Evolutionary conservation across 1,140 invertebrate species (phyloP).

Genomic region (Sitodiplosis mosellana): DNA sequence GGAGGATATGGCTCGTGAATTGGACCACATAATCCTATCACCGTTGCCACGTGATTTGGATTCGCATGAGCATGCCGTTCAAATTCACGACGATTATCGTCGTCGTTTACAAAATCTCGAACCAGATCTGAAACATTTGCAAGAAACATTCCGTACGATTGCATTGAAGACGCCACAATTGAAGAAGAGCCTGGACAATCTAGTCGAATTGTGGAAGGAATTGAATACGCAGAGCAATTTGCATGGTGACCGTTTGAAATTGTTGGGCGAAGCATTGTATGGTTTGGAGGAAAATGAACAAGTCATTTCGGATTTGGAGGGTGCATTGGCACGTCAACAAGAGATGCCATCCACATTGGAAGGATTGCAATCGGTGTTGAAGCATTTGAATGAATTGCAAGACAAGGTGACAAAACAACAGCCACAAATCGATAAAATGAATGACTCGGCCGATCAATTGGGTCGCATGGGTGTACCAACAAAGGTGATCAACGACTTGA

Average conservation of each 20-base stretch:
- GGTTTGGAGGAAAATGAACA: slow-evolving; percentile 77
- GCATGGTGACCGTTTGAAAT: slow-evolving; percentile 46
- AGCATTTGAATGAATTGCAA: slow-evolving; percentile 38
- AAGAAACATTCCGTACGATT: slow-evolving; percentile 63
- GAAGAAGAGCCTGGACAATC: slow-evolving; percentile 72
- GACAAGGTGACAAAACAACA: slow-evolving; percentile 68
- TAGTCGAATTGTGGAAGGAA: slow-evolving; percentile 76
- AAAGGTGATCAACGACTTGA: slow-evolving; percentile 62
- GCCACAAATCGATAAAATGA: slow-evolving; percentile 71
- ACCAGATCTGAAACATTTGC: slow-evolving; percentile 61
- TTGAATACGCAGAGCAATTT: slow-evolving; percentile 23
- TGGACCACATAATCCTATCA: slow-evolving; percentile 62
- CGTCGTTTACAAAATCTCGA: slow-evolving; percentile 49
- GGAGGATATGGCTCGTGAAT: slow-evolving; percentile 65
- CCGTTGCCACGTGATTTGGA: slow-evolving; percentile 71
- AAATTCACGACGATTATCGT: slow-evolving; percentile 81
- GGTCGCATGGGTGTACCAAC: slow-evolving; percentile 50
- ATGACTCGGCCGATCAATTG: slow-evolving; percentile 73
- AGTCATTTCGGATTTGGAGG: slow-evolving; percentile 79
- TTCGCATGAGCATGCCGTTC: slow-evolving; percentile 63
- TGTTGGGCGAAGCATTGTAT: slow-evolving; percentile 72
- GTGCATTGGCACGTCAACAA: slow-evolving; percentile 67
- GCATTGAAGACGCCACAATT: slow-evolving; percentile 74
- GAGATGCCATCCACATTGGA: slow-evolving; percentile 69
- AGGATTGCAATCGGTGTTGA: slow-evolving; percentile 40